Evolutionary conservation across 37 sponge, comb jelly and placozoan genomes (phyloP).

Genomic region (Halisarca cf. caerulea): DNA sequence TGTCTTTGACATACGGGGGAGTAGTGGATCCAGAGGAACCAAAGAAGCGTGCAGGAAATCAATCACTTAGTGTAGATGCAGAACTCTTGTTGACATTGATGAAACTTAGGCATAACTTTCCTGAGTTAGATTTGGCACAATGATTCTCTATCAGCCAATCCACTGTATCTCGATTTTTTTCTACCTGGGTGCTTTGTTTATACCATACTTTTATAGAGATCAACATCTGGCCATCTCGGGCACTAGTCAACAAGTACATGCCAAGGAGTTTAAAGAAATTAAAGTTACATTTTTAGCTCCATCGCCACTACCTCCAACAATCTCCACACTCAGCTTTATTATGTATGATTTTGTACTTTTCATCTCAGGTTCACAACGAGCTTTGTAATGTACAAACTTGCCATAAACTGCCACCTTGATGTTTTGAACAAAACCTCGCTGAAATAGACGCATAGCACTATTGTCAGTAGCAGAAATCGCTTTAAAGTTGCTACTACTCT

Average conservation of each 20-base stretch:
- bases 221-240: slow-evolving; percentile 12
- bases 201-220: slow-evolving; percentile 16
- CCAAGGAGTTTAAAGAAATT: slow-evolving; percentile 16
- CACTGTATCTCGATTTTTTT: slow-evolving; percentile 26
- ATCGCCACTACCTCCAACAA: slow-evolving; percentile 20
- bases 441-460: slow-evolving; percentile 12
- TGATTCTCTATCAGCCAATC: slow-evolving; percentile 33
- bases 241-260: not conserved
- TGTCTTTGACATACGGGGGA: slow-evolving; percentile 1
- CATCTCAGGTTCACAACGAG: slow-evolving; percentile 35
- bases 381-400: slow-evolving; percentile 8
- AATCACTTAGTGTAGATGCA: not conserved
- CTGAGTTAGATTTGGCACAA: slow-evolving; percentile 23
- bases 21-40: not conserved
- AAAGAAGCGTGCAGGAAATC: not conserved
- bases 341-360: not conserved
- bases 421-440: slow-evolving; percentile 17
- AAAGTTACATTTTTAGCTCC: not conserved
- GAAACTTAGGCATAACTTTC: slow-evolving; percentile 26
- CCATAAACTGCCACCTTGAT: not conserved
- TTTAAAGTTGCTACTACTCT: not conserved
- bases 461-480: slow-evolving; percentile 33
- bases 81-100: slow-evolving; percentile 10
- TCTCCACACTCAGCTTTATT: slow-evolving; percentile 1
- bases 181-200: slow-evolving; percentile 8